Percentiles rank a stretch among this genome's conserved stretches.
Evolutionary conservation across 2,888 invertebrate genomes (phyloP).

Genomic region (Cheiracanthium punctorium): DNA sequence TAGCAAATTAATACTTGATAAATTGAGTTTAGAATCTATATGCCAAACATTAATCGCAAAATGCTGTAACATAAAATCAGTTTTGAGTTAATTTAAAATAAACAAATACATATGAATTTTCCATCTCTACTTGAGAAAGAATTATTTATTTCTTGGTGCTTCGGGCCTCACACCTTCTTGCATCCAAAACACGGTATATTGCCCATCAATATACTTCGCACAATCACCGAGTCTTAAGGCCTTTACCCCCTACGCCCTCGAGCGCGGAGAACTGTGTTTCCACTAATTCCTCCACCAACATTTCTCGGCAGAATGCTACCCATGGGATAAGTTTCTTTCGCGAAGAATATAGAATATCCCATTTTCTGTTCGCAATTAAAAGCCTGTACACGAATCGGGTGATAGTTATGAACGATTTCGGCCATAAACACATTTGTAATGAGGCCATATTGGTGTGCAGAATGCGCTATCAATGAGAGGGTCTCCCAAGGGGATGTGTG

Average conservation of each 20-base stretch:
- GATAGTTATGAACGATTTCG: slow-evolving; percentile 47
- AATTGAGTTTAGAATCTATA: too few species aligned
- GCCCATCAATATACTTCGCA: slow-evolving; percentile 55
- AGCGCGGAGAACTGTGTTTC: slow-evolving; percentile 31
- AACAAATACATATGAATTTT: too few species aligned
- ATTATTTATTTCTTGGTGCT: too few species aligned
- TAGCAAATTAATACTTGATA: too few species aligned
- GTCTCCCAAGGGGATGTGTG: background rate
- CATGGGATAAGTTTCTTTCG: slow-evolving; percentile 36
- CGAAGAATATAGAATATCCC: too few species aligned
- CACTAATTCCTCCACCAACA: slow-evolving; percentile 58
- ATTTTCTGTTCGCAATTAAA: slow-evolving; percentile 13
- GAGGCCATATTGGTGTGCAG: slow-evolving; percentile 12
- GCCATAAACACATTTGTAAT: slow-evolving; percentile 66
- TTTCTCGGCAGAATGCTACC: slow-evolving; percentile 43
- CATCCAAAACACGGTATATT: slow-evolving; percentile 3
- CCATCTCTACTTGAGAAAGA: too few species aligned
- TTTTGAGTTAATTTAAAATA: too few species aligned
- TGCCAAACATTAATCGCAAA: too few species aligned
- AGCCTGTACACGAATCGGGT: slow-evolving; percentile 15
- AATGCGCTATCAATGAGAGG: background rate
- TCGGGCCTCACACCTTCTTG: background rate
- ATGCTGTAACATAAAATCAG: too few species aligned
- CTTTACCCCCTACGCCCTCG: slow-evolving; percentile 24
- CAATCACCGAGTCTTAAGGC: slow-evolving; percentile 45